These are phyloP conservation scores for Muscicapa striata DNA, from an alignment of 2,797 vertebrate genomes.

Conservation along the genomic window DNA sequence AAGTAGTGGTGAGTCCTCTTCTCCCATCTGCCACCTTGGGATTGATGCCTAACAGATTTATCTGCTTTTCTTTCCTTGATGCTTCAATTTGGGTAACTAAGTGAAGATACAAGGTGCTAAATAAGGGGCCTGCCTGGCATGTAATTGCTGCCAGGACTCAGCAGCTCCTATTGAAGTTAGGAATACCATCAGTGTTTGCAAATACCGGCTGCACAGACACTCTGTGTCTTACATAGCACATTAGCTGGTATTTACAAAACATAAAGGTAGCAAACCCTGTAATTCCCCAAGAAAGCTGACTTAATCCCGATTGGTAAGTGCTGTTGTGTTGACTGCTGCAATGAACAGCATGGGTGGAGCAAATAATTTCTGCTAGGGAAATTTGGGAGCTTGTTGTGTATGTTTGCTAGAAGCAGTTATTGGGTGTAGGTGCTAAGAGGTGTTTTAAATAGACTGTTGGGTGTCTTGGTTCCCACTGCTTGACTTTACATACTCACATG, in stretches of 20 bases:
- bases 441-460: conserved; percentile 21
- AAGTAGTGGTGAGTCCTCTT: neutral
- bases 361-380: conserved; percentile 56
- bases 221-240: neutral
- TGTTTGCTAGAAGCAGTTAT: conserved; percentile 39
- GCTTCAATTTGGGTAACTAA: neutral
- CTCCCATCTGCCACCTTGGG: neutral
- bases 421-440: conserved; percentile 27
- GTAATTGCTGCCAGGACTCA: neutral
- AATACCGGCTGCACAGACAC: neutral
- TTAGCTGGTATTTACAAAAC: conserved; percentile 36
- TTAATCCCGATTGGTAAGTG: neutral
- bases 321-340: conserved; percentile 25
- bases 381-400: conserved; percentile 49
- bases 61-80: neutral
- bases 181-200: neutral
- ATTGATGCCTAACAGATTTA: neutral
- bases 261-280: conserved; percentile 50
- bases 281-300: conserved; percentile 45
- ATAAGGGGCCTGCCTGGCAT: neutral
- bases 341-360: conserved; percentile 49
- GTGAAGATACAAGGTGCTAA: neutral
- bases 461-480: conserved; percentile 38
- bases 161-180: neutral
- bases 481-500: conserved; percentile 29